phyloP scores from a whole-genome alignment of 1,140 invertebrate genomes.

The Polypedilum pembai region DNA sequence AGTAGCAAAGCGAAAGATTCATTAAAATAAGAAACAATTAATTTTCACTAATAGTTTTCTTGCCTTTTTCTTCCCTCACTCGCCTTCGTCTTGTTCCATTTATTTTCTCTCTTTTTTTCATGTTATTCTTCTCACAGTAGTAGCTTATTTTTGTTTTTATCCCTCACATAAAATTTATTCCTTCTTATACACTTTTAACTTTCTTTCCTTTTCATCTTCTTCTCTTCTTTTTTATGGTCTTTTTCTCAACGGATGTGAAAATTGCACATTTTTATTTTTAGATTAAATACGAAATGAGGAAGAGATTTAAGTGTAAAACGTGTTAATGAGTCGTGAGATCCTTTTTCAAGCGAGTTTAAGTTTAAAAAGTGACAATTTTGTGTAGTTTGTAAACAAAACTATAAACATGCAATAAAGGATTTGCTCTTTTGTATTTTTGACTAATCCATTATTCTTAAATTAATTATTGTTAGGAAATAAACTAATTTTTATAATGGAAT shows the following conservation, averaged over 20 bases:
- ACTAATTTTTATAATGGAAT: too few species aligned
- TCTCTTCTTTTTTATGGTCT: too few species aligned
- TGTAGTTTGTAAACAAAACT: neutral
- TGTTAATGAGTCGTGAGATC: slow-evolving; percentile 12
- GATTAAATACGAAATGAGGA: neutral
- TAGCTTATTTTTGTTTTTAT: neutral
- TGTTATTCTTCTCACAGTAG: neutral
- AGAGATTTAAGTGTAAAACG: slow-evolving; percentile 11
- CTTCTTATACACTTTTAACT: neutral
- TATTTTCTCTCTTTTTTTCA: neutral
- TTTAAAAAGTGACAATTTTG: slow-evolving; percentile 8
- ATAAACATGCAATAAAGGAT: too few species aligned
- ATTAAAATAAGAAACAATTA: slow-evolving; percentile 29
- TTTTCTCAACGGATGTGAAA: neutral
- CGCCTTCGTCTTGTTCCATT: neutral
- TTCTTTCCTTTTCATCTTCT: too few species aligned
- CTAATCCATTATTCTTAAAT: too few species aligned
- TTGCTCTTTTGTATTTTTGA: too few species aligned
- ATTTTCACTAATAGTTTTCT: slow-evolving; percentile 28
- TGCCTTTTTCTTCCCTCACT: neutral
- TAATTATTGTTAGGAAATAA: too few species aligned
- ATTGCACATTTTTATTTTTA: neutral
- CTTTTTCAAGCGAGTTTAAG: neutral
- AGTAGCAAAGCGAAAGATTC: slow-evolving; percentile 1
- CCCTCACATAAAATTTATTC: neutral